Evolutionary conservation across 2,888 invertebrate genomes (phyloP).

Genomic region (Andrena haemorrhoa): DNA sequence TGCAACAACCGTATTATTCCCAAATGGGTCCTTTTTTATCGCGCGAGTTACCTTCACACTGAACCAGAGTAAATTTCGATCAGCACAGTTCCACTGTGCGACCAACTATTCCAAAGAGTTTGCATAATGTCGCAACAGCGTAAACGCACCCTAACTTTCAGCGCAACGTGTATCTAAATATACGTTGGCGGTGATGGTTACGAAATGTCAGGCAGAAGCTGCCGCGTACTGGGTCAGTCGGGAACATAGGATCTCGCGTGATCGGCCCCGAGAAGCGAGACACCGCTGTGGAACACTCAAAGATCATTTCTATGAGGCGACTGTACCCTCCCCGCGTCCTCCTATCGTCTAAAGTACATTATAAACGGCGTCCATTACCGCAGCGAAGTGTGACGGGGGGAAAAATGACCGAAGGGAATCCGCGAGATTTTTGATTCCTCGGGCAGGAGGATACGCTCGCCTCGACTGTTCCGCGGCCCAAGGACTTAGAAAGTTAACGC

Average conservation of each 20-base stretch:
- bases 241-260: constrained; percentile 16
- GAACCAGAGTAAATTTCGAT: too few species aligned
- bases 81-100: too few species aligned
- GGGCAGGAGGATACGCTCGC: background rate
- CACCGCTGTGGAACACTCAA: background rate
- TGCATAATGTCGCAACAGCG: background rate
- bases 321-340: too few species aligned
- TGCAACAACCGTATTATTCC: too few species aligned
- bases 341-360: background rate
- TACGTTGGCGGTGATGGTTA: constrained; percentile 68
- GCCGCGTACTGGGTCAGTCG: constrained; percentile 67
- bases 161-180: constrained; percentile 72
- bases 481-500: constrained; percentile 48
- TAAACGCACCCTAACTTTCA: constrained; percentile 9
- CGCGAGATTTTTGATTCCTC: background rate
- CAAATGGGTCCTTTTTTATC: too few species aligned
- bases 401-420: background rate
- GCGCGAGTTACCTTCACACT: too few species aligned
- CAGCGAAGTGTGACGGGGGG: too few species aligned
- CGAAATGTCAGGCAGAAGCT: constrained; percentile 76
- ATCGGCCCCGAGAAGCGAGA: background rate
- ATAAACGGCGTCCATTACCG: too few species aligned
- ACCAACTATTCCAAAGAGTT: background rate
- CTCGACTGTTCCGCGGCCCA: background rate
- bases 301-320: too few species aligned